Evolutionary conservation across 2,888 invertebrate genomes (phyloP), one percentile per base, ranked within the genome.

Genomic region (Entomobrya proxima): DNA sequence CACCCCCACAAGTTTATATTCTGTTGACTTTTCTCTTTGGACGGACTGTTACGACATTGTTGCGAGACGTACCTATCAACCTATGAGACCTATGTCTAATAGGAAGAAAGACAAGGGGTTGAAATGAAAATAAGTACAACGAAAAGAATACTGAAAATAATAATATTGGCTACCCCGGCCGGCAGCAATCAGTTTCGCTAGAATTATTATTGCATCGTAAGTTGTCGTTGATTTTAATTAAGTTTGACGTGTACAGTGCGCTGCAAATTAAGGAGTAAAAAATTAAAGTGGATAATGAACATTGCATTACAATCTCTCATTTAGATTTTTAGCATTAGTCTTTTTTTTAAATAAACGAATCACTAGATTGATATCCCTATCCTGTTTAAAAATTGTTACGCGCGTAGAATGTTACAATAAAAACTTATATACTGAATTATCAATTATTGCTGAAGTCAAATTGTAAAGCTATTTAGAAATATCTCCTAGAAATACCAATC

Each of bases 1-100:
- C 77, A 77, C 77, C 58, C 77, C 77, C 72, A 72, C 72, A 72
- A 72, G 32, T 72, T 72, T 72, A 72, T 30, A 47, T 72, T 47
- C 72, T 18, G n/a, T 47, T 18, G 32, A 27, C 27, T 44, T 44
- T 37, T 18, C 32, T 67, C n/a, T 40, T 44, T 24, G 13, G 69
- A 44, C 24, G 44, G 44, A 44, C 44, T 44, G 4, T 24, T 67
- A 11, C 32, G 24, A 24, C 40, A 37, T 37, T 67, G 24, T 58
- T 58, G 13, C 9, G 15, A 2, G 3, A 61, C 32, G 61, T 67
- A 67, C 64, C 64, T 67, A 47, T 13, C 9, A n/a, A 44, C 32
- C 9, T 15, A 30, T 13, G 0, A 30, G 69, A 18, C n/a, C 9
- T 32, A 21, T 44, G 40, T 11, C 21, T 32, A 37, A 30, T 11